These are phyloP conservation scores for Lineus longissimus DNA, from an alignment of 1,140 invertebrate genomes.

Conservation along the genomic window DNA sequence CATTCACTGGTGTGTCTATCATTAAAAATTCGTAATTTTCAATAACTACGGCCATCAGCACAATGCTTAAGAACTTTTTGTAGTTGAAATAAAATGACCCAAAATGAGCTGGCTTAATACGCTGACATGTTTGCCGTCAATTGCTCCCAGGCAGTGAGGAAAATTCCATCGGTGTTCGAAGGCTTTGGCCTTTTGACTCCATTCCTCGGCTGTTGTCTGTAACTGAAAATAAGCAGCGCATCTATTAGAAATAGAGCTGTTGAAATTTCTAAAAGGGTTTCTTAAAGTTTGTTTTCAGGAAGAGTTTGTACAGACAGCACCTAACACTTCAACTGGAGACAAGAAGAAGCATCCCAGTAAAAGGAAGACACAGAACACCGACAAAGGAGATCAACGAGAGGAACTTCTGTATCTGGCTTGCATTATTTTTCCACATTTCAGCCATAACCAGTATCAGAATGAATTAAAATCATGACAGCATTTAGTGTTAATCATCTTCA, in stretches of 20 bases:
- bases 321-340: too few species aligned
- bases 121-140: conserved; percentile 31
- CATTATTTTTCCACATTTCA: background rate
- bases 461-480: background rate
- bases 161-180: conserved; percentile 23
- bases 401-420: too few species aligned
- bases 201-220: conserved; percentile 11
- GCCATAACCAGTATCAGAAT: background rate
- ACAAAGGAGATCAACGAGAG: too few species aligned
- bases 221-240: too few species aligned
- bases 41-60: conserved; percentile 20
- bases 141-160: conserved; percentile 28
- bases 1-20: conserved; percentile 9
- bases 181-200: conserved; percentile 4
- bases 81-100: conserved; percentile 26
- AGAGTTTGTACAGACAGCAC: too few species aligned
- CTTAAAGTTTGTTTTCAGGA: too few species aligned
- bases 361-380: too few species aligned
- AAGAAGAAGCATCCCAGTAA: background rate
- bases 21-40: conserved; percentile 24
- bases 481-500: background rate
- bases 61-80: conserved; percentile 20
- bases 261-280: too few species aligned
- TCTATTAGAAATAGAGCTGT: too few species aligned
- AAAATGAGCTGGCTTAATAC: conserved; percentile 11